Evolutionary conservation across 2,797 vertebrate species (phyloP), one percentile per base, ranked within the genome.

Genomic region (Spinus olivaceus): DNA sequence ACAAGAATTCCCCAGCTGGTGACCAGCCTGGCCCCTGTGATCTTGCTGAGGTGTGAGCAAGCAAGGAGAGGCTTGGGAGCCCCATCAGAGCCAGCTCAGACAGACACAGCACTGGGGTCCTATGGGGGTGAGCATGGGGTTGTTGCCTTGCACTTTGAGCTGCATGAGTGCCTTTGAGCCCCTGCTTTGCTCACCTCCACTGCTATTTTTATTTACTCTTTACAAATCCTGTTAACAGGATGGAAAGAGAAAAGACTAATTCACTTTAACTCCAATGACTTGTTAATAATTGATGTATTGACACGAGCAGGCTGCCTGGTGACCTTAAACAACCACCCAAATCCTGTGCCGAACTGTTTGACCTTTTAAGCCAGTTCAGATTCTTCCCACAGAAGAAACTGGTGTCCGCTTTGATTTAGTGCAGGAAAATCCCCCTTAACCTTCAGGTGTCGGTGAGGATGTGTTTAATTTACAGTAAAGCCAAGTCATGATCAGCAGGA

Each of bases 281-380:
- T 92, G 92, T 96, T 96, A 93, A 96, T 96, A 96, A 96, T 96
- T 89, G 89, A 82, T 65, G 83, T 92, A 95, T 95, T 95, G 94
- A 96, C 95, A 83, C 7, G 60, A 90, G 66, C 30, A 18, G 69
- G 74, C 70, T 83, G 88, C 91, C 77, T 33, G 80, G 42, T 67
- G 95, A 96, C 95, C 96, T 95, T 94, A 91, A 92, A 93, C 92
- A 91, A 44, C 89, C 86, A 84, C 60, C 88, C 81, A 93, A 93
- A 90, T 94, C 90, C 87, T 73, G 69, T 46, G 74, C 72, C 17
- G 33, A 96, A 88, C 53, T 61, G 59, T 78, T 91, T 94, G 94
- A 95, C 96, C 94, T 94, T 96, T 95, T 94, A 95, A 96, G 95
- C 91, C 94, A 90, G 90, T 94, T 96, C 92, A 86, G 92, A 86